Conservation (phyloP, 2,888 invertebrate species). For the Priapulus caudatus region DNA sequence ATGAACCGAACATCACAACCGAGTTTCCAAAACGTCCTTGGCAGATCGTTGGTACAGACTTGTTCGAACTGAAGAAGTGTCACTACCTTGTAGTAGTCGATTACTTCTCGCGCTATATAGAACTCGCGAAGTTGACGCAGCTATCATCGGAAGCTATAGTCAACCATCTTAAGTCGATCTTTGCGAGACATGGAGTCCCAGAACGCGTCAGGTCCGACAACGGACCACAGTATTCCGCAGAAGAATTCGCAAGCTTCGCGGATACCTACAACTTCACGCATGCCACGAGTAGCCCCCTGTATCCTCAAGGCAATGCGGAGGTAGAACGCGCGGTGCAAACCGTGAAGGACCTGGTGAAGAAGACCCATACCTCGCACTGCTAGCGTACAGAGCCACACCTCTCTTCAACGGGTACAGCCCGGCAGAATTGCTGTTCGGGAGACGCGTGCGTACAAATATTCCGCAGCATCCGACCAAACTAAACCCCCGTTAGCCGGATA, state of each 20-base stretch:
- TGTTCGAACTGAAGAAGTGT: constrained; percentile 18
- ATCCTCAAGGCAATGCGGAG: neutral
- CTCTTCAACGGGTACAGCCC: neutral
- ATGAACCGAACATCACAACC: constrained; percentile 19
- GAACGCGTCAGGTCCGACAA: neutral
- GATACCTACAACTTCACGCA: neutral
- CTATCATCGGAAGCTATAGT: neutral
- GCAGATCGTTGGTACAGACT: constrained; percentile 22
- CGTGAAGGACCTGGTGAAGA: neutral
- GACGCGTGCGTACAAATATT: too few relatives aligned
- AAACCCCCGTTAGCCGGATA: too few relatives aligned
- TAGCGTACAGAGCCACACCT: constrained; percentile 1
- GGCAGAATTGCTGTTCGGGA: neutral
- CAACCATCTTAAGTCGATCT: neutral
- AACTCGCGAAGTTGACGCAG: neutral
- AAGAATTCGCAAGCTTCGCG: neutral
- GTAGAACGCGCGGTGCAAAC: constrained; percentile 1
- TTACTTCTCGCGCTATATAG: neutral
- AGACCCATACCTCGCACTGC: neutral
- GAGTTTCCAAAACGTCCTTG: constrained; percentile 21
- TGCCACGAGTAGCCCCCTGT: neutral
- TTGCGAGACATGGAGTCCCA: neutral
- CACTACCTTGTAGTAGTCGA: neutral
- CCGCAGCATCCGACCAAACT: too few relatives aligned
- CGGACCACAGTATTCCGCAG: neutral